Base-by-base conservation (phyloP, 2,113 vertebrate genomes). In the Oophaga pumilio region DNA sequence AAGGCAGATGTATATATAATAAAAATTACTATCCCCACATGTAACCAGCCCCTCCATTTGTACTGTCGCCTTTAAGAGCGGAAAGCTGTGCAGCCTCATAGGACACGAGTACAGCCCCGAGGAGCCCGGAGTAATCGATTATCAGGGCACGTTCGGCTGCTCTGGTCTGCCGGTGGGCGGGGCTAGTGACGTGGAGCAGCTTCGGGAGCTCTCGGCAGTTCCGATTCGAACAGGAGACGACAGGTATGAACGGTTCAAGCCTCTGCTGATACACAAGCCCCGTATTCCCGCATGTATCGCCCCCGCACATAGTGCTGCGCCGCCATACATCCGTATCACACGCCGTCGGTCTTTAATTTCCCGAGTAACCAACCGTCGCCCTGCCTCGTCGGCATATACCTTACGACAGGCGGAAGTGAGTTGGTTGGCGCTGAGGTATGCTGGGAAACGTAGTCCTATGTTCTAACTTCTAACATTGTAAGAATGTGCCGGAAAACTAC, bases 321-420 rank as follows among this genome's bases (percentile, higher is more conserved):
- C 52, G 22, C 13, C 14, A 43, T 56, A 12, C 59, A n/a, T 28
- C 82, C 50, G 14, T 14, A 3, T 1, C 77, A n/a, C 11, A 6
- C 22, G 20, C 24, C 11, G 17, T 12, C 9, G 18, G 9, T 28
- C 68, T 28, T 57, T 26, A 10, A 77, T n/a, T 68, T 18, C 18
- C 56, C 52, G 5, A 52, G 43, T 28, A 60, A 66, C n/a, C 69
- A 73, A 83, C 71, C 80, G 71, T 88, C 85, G 79, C 86, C 86
- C 86, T 87, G 86, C 79, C 78, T 83, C 69, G 86, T 83, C 86
- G 80, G 68, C 80, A 76, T 69, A 15, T 73, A 77, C 62, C 62
- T n/a, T 64, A 33, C 43, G 69, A 79, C 74, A 85, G 78, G 86
- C 89, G 82, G 89, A 76, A 82, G 89, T 89, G 89, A 89, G 86